Evolutionary conservation across 2,113 vertebrate genomes (phyloP).

Genomic region (Diadophis punctatus): DNA sequence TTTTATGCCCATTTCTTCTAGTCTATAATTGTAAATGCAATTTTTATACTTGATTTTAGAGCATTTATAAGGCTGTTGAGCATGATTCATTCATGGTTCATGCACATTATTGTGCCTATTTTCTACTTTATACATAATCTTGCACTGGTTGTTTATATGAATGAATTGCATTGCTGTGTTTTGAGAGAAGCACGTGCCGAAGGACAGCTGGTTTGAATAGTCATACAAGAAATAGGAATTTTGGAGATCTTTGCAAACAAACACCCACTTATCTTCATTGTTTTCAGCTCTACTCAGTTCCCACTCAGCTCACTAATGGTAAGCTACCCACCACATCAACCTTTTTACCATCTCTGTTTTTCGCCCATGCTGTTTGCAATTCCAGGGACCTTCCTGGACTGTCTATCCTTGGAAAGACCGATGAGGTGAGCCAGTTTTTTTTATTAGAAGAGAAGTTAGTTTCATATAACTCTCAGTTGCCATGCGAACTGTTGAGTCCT

Average conservation of each 20-base stretch:
- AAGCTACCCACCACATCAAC: background rate
- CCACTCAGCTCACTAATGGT: background rate
- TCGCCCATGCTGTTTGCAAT: background rate
- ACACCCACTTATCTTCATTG: too few species aligned
- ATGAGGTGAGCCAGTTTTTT: background rate
- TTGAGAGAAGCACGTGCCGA: background rate
- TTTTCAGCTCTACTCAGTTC: background rate
- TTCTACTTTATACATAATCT: background rate
- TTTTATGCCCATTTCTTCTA: background rate
- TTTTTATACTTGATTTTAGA: background rate
- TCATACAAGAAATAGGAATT: background rate
- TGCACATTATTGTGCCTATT: background rate
- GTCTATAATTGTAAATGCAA: background rate
- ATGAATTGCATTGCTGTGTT: background rate
- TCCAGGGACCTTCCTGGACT: background rate
- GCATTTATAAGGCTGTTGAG: background rate
- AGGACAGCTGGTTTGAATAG: background rate
- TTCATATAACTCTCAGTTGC: conserved; percentile 26
- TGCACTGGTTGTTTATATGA: background rate
- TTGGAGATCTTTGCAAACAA: background rate
- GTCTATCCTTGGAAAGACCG: background rate
- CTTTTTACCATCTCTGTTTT: background rate
- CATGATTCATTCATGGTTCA: background rate
- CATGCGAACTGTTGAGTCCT: too few species aligned
- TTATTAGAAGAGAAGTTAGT: background rate